Conservation (phyloP, 2,888 invertebrate genomes). For the Antheraea assamensis region DNA sequence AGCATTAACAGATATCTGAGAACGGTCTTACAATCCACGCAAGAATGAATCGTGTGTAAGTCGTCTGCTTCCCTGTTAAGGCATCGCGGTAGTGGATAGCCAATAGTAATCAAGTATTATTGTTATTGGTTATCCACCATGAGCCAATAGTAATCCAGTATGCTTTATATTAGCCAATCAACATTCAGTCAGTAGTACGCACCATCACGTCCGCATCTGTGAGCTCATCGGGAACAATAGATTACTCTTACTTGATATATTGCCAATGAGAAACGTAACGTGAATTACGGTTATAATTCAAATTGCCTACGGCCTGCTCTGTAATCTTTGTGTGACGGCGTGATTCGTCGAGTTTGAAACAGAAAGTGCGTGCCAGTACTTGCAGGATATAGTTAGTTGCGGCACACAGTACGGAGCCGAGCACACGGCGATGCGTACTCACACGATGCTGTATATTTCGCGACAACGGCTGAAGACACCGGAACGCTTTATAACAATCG, state of each 20-base stretch:
- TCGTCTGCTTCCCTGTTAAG: too few species aligned
- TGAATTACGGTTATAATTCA: too few species aligned
- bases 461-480: conserved; percentile 56
- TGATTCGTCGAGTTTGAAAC: conserved; percentile 55
- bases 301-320: conserved; percentile 25
- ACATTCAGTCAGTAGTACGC: background rate
- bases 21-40: too few species aligned
- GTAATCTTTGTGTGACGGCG: conserved; percentile 40
- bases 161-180: background rate
- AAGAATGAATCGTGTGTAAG: too few species aligned
- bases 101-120: too few species aligned
- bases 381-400: conserved; percentile 56
- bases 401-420: conserved; percentile 43
- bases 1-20: too few species aligned
- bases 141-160: background rate
- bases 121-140: too few species aligned
- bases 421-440: conserved; percentile 59
- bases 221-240: conserved; percentile 22
- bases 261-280: background rate
- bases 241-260: conserved; percentile 21
- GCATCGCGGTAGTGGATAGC: too few species aligned
- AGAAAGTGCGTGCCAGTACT: conserved; percentile 71
- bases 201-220: conserved; percentile 1
- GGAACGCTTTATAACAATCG: conserved; percentile 21
- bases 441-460: conserved; percentile 48